These are phyloP conservation scores for Chaenodraco wilsoni DNA, from an alignment of 2,797 vertebrate genomes.

Conservation along the genomic window DNA sequence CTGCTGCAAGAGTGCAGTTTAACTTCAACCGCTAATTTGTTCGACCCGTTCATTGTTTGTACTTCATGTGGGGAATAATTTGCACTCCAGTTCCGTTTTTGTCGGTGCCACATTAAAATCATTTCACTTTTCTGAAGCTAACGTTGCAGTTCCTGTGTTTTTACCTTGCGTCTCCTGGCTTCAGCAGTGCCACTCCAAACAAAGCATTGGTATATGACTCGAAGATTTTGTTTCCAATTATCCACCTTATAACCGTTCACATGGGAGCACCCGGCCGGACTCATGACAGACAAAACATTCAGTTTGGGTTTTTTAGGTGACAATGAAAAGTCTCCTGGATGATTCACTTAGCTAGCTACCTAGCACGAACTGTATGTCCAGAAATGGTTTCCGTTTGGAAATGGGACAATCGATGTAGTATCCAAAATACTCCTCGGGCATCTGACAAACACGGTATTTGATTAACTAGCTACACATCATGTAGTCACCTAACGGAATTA, in stretches of 20 bases:
- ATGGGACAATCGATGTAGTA: conserved; percentile 80
- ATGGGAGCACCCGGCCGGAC: conserved; percentile 97
- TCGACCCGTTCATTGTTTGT: conserved; percentile 49
- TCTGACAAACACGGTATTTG: conserved; percentile 72
- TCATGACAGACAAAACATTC: conserved; percentile 91
- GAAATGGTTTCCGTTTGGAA: conserved; percentile 83
- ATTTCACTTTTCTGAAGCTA: conserved; percentile 58
- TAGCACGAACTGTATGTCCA: conserved; percentile 80
- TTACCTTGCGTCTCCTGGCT: conserved; percentile 96
- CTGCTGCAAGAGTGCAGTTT: conserved; percentile 46
- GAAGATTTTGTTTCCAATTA: conserved; percentile 98
- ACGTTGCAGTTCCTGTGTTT: conserved; percentile 65
- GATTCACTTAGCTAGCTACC: conserved; percentile 75
- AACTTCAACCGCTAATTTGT: conserved; percentile 2
- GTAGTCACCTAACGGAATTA: conserved; percentile 45
- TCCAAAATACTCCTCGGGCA: conserved; percentile 79
- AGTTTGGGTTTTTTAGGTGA: conserved; percentile 70
- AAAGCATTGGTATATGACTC: conserved; percentile 98
- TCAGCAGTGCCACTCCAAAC: conserved; percentile 96
- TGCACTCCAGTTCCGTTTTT: conserved; percentile 41
- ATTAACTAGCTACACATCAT: conserved; percentile 47
- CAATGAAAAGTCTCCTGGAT: conserved; percentile 77
- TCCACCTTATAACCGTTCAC: conserved; percentile 98
- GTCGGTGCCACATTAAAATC: conserved; percentile 53
- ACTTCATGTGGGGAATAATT: conserved; percentile 70